Evolutionary conservation across 2,797 vertebrate species (phyloP).

Genomic region (Pangasius djambal): DNA sequence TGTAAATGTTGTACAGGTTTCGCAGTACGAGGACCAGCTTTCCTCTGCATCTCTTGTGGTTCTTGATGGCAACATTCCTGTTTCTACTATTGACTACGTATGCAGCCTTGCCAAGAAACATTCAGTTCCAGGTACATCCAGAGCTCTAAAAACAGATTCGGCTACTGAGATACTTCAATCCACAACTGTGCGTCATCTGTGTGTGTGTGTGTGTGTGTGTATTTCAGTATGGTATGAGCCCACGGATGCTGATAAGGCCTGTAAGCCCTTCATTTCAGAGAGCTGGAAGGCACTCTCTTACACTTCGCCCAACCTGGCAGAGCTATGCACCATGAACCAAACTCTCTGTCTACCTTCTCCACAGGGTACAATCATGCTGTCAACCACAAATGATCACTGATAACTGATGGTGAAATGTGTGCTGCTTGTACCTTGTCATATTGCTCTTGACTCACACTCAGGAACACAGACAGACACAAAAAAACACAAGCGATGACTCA

Average conservation of each 20-base stretch:
- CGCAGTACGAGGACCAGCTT: conserved; percentile 81
- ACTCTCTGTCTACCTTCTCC: conserved; percentile 79
- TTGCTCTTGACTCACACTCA: not conserved
- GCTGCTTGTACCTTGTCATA: not conserved
- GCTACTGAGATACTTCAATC: not conserved
- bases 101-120: conserved; percentile 79
- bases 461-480: not conserved
- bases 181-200: conserved; percentile 27
- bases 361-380: conserved; percentile 70
- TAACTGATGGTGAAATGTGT: conserved; percentile 4
- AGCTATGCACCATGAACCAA: conserved; percentile 83
- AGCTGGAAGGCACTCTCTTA: conserved; percentile 86
- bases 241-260: conserved; percentile 84
- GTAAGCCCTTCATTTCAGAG: conserved; percentile 88
- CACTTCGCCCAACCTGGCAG: conserved; percentile 85
- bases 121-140: conserved; percentile 76
- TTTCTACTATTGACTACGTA: conserved; percentile 84
- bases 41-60: conserved; percentile 80
- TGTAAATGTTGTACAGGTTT: conserved; percentile 74
- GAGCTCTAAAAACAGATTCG: not conserved
- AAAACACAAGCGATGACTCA: conserved; percentile 9
- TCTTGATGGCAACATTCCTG: conserved; percentile 88
- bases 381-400: conserved; percentile 14
- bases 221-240: conserved; percentile 89
- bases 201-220: conserved; percentile 1